Conservation (phyloP, 2,113 vertebrate genomes). For the Natator depressus region DNA sequence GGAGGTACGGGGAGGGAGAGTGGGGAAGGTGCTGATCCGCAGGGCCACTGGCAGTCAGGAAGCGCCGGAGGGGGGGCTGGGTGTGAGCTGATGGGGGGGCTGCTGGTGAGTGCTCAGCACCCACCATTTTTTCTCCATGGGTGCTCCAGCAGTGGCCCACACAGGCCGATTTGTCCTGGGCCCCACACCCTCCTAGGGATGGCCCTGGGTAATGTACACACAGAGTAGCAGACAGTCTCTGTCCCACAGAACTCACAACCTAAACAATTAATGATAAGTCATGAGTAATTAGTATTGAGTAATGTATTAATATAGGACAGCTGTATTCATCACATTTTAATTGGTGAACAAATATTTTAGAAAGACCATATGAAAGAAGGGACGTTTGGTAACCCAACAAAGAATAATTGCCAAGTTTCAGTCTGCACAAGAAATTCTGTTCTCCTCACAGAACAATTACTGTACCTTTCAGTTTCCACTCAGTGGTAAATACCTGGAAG, state of each 20-base stretch:
- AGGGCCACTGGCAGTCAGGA: too few relatives aligned
- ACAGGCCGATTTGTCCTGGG: too few relatives aligned
- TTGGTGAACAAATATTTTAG: not conserved
- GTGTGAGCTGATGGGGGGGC: too few relatives aligned
- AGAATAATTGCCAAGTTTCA: not conserved
- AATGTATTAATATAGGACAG: not conserved
- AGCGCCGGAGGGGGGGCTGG: too few relatives aligned
- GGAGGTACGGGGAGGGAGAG: too few relatives aligned
- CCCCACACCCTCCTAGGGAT: too few relatives aligned
- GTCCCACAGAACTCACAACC: not conserved
- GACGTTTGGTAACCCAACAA: not conserved
- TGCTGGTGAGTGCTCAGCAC: too few relatives aligned
- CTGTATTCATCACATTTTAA: not conserved
- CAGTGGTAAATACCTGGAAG: not conserved
- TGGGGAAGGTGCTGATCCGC: too few relatives aligned
- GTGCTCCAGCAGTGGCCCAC: too few relatives aligned
- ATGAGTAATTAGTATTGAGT: not conserved
- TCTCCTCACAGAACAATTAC: not conserved
- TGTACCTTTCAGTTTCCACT: not conserved
- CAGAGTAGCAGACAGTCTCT: not conserved
- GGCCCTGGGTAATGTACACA: not conserved
- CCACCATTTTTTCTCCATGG: too few relatives aligned
- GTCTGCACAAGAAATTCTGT: not conserved
- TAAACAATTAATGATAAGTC: not conserved
- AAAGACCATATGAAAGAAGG: not conserved